Conservation (phyloP, 2,888 invertebrate genomes). For the Limnephilus marmoratus region DNA sequence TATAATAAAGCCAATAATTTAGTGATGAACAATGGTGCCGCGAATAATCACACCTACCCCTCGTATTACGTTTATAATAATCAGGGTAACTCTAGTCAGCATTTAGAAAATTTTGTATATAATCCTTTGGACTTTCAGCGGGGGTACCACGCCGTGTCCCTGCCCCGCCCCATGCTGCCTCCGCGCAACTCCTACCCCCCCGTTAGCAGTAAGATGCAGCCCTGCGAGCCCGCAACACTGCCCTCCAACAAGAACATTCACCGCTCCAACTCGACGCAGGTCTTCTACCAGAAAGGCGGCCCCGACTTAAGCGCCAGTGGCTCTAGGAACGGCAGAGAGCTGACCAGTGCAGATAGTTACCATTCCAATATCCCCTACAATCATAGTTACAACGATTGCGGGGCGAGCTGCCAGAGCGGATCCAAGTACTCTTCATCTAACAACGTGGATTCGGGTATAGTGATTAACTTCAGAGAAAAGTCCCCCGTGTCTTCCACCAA, state of each 20-base stretch:
- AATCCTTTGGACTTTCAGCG: conserved; percentile 78
- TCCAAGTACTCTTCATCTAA: conserved; percentile 59
- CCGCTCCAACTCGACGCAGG: conserved; percentile 81
- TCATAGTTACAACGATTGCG: conserved; percentile 63
- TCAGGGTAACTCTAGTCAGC: conserved; percentile 74
- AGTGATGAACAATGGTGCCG: conserved; percentile 68
- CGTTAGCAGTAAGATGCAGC: conserved; percentile 77
- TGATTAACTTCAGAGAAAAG: conserved; percentile 60
- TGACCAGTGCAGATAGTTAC: conserved; percentile 7
- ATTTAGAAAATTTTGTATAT: conserved; percentile 76
- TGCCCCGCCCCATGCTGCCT: conserved; percentile 79
- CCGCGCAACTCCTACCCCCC: conserved; percentile 81
- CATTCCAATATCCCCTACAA: conserved; percentile 58
- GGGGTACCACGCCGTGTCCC: conserved; percentile 76
- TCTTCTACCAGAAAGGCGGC: conserved; percentile 73
- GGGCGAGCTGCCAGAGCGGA: conserved; percentile 57
- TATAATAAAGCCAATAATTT: conserved; percentile 50
- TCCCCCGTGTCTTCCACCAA: conserved; percentile 68
- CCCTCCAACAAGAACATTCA: conserved; percentile 78
- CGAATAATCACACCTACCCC: conserved; percentile 74
- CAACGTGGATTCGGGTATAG: conserved; percentile 54
- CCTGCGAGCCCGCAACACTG: conserved; percentile 74
- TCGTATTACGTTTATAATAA: conserved; percentile 77
- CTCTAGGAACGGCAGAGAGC: conserved; percentile 29
- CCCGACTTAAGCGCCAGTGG: conserved; percentile 45